Evolutionary conservation across 2,113 vertebrate species (phyloP).

Genomic region (Eolophus roseicapilla): DNA sequence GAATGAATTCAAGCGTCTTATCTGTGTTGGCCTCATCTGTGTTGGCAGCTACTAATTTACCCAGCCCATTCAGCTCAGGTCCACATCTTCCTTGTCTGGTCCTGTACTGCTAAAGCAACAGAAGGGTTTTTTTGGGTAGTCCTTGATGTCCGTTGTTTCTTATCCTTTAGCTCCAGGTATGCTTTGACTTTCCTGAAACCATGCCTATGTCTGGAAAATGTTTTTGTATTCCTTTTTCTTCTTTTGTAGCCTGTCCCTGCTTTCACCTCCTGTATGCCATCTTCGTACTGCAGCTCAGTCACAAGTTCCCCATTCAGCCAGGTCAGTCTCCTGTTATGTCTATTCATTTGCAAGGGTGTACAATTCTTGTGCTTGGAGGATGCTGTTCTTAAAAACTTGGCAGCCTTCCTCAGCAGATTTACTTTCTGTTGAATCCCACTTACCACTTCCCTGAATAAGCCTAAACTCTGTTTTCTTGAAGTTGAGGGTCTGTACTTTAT

Average conservation of each 20-base stretch:
- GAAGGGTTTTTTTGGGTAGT: accelerated
- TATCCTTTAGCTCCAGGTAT: neutral
- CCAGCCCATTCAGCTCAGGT: neutral
- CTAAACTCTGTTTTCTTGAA: neutral
- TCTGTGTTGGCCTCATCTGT: neutral
- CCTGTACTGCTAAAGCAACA: neutral
- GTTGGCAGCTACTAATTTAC: neutral
- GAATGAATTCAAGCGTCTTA: neutral
- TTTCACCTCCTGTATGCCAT: neutral
- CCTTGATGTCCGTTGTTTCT: neutral
- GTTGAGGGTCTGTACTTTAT: neutral
- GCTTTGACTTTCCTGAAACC: neutral
- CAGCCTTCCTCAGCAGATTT: neutral
- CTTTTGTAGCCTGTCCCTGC: neutral
- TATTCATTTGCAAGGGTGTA: neutral
- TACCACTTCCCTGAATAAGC: neutral
- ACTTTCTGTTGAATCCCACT: neutral
- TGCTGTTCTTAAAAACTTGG: neutral
- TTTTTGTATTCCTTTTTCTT: neutral
- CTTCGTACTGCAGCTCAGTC: neutral
- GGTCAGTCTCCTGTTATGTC: neutral
- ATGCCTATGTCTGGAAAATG: neutral
- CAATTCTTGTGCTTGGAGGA: neutral
- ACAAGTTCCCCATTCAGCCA: neutral
- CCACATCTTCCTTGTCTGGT: neutral